These are phyloP conservation scores for Leptopterna dolabrata DNA, from an alignment of 2,888 invertebrate genomes.

Conservation along the genomic window DNA sequence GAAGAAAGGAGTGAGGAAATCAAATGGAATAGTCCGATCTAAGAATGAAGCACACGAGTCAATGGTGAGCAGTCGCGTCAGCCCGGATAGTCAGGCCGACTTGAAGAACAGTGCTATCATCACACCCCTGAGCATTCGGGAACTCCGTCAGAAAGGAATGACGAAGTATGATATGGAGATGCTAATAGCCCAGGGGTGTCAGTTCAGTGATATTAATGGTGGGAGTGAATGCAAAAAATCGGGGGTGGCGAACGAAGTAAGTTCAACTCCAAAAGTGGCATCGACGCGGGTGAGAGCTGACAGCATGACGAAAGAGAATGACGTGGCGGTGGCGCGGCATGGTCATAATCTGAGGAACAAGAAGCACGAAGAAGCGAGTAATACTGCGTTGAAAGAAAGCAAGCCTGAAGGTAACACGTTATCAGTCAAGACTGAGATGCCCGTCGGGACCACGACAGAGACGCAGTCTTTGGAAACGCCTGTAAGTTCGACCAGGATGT, in stretches of 20 bases:
- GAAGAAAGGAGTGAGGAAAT: slow-evolving; percentile 29
- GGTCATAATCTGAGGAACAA: slow-evolving; percentile 56
- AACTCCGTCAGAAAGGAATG: slow-evolving; percentile 84
- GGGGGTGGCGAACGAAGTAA: background rate
- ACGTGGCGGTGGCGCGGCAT: slow-evolving; percentile 47
- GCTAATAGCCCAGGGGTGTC: slow-evolving; percentile 84
- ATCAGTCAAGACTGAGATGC: background rate
- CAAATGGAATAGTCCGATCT: slow-evolving; percentile 78
- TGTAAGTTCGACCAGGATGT: slow-evolving; percentile 69
- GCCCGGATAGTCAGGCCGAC: slow-evolving; percentile 29
- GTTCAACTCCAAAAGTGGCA: slow-evolving; percentile 40
- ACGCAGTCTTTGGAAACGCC: slow-evolving; percentile 11
- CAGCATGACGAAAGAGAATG: slow-evolving; percentile 47
- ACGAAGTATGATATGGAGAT: slow-evolving; percentile 91
- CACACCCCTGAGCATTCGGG: slow-evolving; percentile 84
- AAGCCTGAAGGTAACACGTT: background rate
- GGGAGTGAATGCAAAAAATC: slow-evolving; percentile 32
- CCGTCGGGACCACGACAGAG: background rate
- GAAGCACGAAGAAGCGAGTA: slow-evolving; percentile 36
- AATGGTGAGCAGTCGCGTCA: slow-evolving; percentile 29
- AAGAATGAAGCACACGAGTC: slow-evolving; percentile 24
- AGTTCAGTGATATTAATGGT: slow-evolving; percentile 72
- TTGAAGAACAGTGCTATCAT: slow-evolving; percentile 67
- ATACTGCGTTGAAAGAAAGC: slow-evolving; percentile 40
- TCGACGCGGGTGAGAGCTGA: slow-evolving; percentile 49